A percentile compares a stretch with the other conserved stretches of the same genome.
These are phyloP conservation scores for Sebastiscus tertius DNA, from an alignment of 2,797 vertebrate genomes.

Conservation along the genomic window DNA sequence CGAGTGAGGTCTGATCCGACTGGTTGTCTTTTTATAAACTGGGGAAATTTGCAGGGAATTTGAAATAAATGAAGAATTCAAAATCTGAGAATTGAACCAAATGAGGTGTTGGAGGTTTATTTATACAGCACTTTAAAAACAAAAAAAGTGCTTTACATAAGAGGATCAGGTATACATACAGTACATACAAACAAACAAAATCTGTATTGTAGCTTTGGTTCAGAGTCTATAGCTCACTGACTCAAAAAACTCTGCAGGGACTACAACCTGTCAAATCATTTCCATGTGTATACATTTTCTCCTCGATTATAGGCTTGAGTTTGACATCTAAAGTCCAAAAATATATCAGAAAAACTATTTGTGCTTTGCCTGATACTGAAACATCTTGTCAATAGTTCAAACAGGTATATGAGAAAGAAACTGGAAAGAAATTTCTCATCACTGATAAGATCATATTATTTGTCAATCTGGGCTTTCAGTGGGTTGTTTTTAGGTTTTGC, in stretches of 20 bases:
- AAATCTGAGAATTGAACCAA: background rate
- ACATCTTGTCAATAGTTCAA: background rate
- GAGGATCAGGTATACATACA: background rate
- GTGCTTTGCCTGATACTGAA: background rate
- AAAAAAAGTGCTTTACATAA: background rate
- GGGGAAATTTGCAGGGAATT: background rate
- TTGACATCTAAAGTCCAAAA: background rate
- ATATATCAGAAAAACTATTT: background rate
- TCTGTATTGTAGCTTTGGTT: background rate
- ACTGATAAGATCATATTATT: constrained; percentile 1
- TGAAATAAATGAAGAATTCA: background rate
- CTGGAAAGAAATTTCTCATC: background rate
- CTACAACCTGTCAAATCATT: background rate
- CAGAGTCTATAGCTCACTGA: background rate
- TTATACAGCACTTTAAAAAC: background rate
- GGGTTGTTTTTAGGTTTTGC: background rate
- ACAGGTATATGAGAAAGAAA: background rate
- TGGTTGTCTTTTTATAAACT: background rate
- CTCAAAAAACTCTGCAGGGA: background rate
- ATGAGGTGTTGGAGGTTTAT: background rate
- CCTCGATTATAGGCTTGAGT: background rate
- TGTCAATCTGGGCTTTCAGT: background rate
- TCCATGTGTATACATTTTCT: background rate
- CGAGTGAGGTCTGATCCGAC: background rate
- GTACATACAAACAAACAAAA: background rate